phyloP scores from a whole-genome alignment of 1,140 invertebrate genomes.

The Habropoda laboriosa region DNA sequence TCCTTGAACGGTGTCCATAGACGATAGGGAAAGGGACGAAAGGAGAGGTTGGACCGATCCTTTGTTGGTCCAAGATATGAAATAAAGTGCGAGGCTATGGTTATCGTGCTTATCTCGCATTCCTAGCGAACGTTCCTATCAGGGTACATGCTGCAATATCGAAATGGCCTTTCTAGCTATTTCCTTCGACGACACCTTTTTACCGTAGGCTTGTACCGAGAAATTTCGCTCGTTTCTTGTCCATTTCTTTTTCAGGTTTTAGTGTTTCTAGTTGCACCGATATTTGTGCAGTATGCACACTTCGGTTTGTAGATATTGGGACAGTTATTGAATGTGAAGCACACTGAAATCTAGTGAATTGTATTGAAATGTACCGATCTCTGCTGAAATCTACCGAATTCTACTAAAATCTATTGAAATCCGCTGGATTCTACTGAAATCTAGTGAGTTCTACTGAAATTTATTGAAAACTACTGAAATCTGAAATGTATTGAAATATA shows the following conservation, averaged over 20 bases:
- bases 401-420: too few species aligned
- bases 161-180: neutral
- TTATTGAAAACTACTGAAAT: too few species aligned
- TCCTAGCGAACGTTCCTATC: constrained; percentile 52
- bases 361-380: too few species aligned
- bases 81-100: constrained; percentile 56
- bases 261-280: neutral
- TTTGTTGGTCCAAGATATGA: constrained; percentile 76
- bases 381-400: too few species aligned
- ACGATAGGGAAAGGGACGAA: neutral
- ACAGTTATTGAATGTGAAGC: too few species aligned
- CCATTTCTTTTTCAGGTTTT: neutral
- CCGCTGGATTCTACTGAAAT: too few species aligned
- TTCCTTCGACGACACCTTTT: neutral
- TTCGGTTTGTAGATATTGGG: too few species aligned
- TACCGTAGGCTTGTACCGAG: neutral
- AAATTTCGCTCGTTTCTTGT: neutral
- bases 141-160: constrained; percentile 21
- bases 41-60: constrained; percentile 66
- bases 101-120: constrained; percentile 67
- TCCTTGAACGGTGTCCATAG: neutral
- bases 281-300: too few species aligned
- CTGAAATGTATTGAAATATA: too few species aligned
- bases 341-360: too few species aligned
- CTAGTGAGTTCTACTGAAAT: too few species aligned